Percentiles rank a stretch among this genome's conserved stretches.
These are phyloP conservation scores for Ceratosolen solmsi DNA, from an alignment of 1,140 invertebrate species.

Conservation along the genomic window DNA sequence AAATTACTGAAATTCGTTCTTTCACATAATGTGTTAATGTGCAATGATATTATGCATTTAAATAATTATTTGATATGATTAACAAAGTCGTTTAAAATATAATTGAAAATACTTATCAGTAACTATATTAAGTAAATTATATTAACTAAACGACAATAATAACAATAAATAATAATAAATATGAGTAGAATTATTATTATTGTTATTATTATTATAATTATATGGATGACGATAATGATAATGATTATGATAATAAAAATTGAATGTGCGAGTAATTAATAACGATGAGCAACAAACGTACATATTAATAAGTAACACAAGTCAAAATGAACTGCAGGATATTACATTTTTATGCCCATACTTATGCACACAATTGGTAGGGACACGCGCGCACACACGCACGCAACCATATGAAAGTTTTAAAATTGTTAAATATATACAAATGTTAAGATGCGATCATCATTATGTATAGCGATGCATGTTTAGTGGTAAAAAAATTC, in stretches of 20 bases:
- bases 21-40: too few relatives aligned
- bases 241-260: slow-evolving; percentile 4
- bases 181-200: slow-evolving; percentile 15
- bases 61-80: background rate
- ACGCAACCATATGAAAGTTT: slow-evolving; percentile 4
- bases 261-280: too few relatives aligned
- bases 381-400: background rate
- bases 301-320: slow-evolving; percentile 39
- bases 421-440: background rate
- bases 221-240: background rate
- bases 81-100: background rate
- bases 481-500: background rate
- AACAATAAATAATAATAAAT: slow-evolving; percentile 9
- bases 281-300: slow-evolving; percentile 7
- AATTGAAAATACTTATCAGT: background rate
- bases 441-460: background rate
- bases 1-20: background rate
- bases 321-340: slow-evolving; percentile 10
- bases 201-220: background rate
- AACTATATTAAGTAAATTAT: too few relatives aligned
- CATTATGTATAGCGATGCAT: background rate
- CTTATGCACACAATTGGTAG: background rate
- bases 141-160: too few relatives aligned
- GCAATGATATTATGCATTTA: slow-evolving; percentile 13
- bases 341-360: background rate